A percentile compares a stretch with the other conserved stretches of the same genome.
Conservation (phyloP, 2,888 invertebrate species). For the Entomobrya proxima region DNA sequence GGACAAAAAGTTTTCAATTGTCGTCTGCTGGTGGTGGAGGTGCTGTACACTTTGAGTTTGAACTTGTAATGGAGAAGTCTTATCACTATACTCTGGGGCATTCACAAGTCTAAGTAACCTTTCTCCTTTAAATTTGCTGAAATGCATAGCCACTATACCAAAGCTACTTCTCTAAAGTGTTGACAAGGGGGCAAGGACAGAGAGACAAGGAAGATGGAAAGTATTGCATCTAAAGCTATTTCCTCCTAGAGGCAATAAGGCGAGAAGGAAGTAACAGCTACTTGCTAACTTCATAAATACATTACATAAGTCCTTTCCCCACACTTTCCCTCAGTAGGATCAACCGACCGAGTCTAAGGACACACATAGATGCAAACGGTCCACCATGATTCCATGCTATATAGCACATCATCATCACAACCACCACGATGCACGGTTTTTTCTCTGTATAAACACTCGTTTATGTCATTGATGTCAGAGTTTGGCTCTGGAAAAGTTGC, state of each 20-base stretch:
- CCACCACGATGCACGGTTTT: not conserved
- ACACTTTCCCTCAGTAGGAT: not conserved
- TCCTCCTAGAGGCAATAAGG: constrained; percentile 35
- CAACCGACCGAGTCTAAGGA: not conserved
- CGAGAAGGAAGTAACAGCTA: constrained; percentile 32
- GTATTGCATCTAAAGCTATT: constrained; percentile 32
- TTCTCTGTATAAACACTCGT: constrained; percentile 39
- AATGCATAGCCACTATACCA: not conserved
- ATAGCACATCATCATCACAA: constrained; percentile 3
- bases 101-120: not conserved
- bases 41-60: constrained; percentile 9
- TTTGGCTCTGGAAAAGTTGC: not conserved
- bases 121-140: not conserved
- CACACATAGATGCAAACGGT: not conserved
- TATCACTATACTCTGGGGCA: not conserved
- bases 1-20: constrained; percentile 59
- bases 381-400: not conserved
- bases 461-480: constrained; percentile 35
- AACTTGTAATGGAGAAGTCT: constrained; percentile 12
- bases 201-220: constrained; percentile 37
- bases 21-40: constrained; percentile 36
- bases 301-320: constrained; percentile 11
- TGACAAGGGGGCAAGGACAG: constrained; percentile 42
- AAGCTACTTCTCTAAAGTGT: constrained; percentile 16
- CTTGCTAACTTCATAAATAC: constrained; percentile 37